Evolutionary conservation across 2,888 invertebrate species (phyloP), one percentile per base, ranked within the genome.

Genomic region (Stramonita haemastoma): DNA sequence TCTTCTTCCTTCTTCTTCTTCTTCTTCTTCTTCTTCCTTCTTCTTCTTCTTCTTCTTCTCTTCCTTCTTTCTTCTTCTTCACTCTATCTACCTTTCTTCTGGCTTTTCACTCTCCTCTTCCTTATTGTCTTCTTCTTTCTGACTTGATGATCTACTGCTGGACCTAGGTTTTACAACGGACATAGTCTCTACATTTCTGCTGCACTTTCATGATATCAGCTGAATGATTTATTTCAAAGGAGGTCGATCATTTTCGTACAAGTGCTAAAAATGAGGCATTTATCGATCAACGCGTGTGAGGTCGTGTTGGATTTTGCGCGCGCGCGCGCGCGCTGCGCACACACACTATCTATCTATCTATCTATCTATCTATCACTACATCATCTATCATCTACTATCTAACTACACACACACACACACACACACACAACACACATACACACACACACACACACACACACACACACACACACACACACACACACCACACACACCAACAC

Each of bases 401-500:
- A 70, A 13, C 6, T 22, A 46, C 46, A 46, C 46, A 46, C 46
- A 46, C 46, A 46, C 46, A 46, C 46, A 46, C 46, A 46, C 46
- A 46, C 46, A 46, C 46, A 46, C 46, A 46, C 6, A 17, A 17
- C 4, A 8, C 32, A 0, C 77, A 1, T 15, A 77, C 77, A 77
- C 77, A 34, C 77, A 34, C 77, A 77, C 32, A 32, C 77, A 77
- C 29, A 4, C 77, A 32, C 77, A 32, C 32, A 6, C 77, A 77
- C 77, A 77, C 77, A 32, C 77, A 32, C 77, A 32, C 77, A 77
- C 77, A 32, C 77, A 32, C 77, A 77, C 32, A 77, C 77, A 77
- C n/a, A 77, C 77, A 77, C 6, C 70, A 77, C 77, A 19, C 77
- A 77, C n/a, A 17, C 15, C 17, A 5, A 70, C 70, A 70, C 15